Evolutionary conservation across 2,113 vertebrate genomes (phyloP), one percentile per base, ranked within the genome.

Genomic region (Ardeotis arabs): DNA sequence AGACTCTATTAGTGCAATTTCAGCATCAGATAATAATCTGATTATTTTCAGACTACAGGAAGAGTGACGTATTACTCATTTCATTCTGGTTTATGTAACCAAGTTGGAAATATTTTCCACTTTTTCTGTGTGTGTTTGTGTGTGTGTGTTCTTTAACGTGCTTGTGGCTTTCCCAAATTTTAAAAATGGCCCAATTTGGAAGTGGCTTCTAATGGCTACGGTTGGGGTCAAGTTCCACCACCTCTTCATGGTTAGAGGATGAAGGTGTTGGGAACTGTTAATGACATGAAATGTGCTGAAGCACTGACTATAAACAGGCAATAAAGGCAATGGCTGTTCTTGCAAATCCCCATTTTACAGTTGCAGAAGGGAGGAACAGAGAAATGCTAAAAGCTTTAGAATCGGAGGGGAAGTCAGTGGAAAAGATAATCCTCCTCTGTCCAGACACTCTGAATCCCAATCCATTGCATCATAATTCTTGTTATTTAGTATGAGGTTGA

Each of bases 1-100:
- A 86, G 45, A 76, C 82, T 47, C 69, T 68, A 70, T 78, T 73
- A 91, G 56, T 86, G 84, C 7, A 50, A 76, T 77, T 84, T 90
- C 67, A 89, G 33, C 41, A 64, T 72, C 83, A 87, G 76, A 72
- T 72, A 94, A 90, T 78, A 82, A 87, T 68, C 27, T 87, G 49
- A 72, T 86, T 56, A 53, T 94, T 93, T 93, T 95, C 44, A 81
- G 55, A 88, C 81, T 24, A 89, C 39, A 68, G 21, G 19, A 87
- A 89, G 27, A 72, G 6, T 45, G 67, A 49, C 19, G 12, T 52
- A 29, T 41, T 28, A 35, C 25, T 20, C 6, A 22, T 78, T 89
- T 88, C 15, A 67, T 88, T 70, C 24, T 44, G 10, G 6, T 76
- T 29, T 47, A 15, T 45, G 14, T 63, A 85, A 68, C 0, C 3